Evolutionary conservation across 2,797 vertebrate genomes (phyloP).

Genomic region (Manis javanica): DNA sequence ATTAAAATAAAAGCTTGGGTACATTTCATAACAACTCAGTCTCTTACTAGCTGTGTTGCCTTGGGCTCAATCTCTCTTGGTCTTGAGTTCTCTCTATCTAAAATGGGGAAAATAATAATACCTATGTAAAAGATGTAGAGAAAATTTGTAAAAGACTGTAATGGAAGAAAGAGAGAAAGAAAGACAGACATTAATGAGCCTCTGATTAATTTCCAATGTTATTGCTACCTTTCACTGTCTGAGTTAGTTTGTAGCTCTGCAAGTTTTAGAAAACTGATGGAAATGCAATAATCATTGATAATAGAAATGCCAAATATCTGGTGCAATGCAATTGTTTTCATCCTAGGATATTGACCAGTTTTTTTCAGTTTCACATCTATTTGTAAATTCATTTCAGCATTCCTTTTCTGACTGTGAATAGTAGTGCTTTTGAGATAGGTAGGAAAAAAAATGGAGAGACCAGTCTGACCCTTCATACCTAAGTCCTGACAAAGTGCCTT

Average conservation of each 20-base stretch:
- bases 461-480: no score
- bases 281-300: neutral
- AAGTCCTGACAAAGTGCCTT: no score
- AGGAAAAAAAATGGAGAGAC: no score
- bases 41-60: neutral
- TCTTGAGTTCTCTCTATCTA: neutral
- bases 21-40: neutral
- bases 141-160: neutral
- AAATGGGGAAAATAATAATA: neutral
- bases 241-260: neutral
- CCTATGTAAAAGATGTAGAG: neutral
- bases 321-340: neutral
- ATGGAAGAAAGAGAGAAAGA: neutral
- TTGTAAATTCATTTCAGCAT: neutral
- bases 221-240: neutral
- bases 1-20: neutral
- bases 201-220: neutral
- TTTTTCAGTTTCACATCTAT: neutral
- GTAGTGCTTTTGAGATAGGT: neutral
- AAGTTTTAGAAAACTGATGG: neutral
- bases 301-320: neutral
- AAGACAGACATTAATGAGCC: neutral
- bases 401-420: neutral
- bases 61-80: neutral
- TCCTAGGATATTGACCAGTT: neutral